Percentiles rank a stretch among this genome's conserved stretches.
Conservation (phyloP, 2,888 invertebrate genomes). For the Deilephila elpenor region DNA sequence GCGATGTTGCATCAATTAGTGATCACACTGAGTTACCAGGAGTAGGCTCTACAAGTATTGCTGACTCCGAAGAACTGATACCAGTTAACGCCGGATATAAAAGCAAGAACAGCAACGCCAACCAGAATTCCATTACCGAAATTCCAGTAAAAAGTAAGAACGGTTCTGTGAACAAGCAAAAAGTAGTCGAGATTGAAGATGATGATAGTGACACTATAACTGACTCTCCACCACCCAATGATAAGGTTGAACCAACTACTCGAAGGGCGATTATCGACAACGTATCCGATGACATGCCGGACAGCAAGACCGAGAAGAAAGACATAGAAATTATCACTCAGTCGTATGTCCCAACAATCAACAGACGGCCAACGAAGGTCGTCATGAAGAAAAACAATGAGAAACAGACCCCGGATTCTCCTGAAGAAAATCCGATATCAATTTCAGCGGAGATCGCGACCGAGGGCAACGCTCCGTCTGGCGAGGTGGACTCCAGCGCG, state of each 20-base stretch:
- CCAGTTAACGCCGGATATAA: conserved; percentile 77
- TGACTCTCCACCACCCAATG: conserved; percentile 69
- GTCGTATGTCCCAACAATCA: conserved; percentile 73
- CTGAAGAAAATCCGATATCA: conserved; percentile 35
- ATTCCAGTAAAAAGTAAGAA: conserved; percentile 68
- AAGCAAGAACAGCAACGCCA: conserved; percentile 77
- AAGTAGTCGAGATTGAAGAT: conserved; percentile 72
- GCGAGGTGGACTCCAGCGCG: conserved; percentile 31
- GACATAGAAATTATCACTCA: conserved; percentile 77
- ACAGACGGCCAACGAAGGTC: conserved; percentile 72
- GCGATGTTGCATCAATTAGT: conserved; percentile 77
- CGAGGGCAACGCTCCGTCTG: conserved; percentile 3
- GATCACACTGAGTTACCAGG: conserved; percentile 64
- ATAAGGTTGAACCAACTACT: conserved; percentile 74
- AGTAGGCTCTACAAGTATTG: conserved; percentile 55
- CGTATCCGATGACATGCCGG: conserved; percentile 63
- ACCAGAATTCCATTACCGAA: conserved; percentile 77
- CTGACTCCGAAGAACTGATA: conserved; percentile 76
- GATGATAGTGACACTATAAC: conserved; percentile 70
- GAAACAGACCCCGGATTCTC: conserved; percentile 45
- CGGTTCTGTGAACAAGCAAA: conserved; percentile 58
- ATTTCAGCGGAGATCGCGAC: conserved; percentile 46
- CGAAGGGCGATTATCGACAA: conserved; percentile 75
- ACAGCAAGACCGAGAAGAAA: conserved; percentile 61
- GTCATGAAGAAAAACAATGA: conserved; percentile 66